Conservation (phyloP, 2,888 invertebrate species). For the Nemotelus pantherinus region DNA sequence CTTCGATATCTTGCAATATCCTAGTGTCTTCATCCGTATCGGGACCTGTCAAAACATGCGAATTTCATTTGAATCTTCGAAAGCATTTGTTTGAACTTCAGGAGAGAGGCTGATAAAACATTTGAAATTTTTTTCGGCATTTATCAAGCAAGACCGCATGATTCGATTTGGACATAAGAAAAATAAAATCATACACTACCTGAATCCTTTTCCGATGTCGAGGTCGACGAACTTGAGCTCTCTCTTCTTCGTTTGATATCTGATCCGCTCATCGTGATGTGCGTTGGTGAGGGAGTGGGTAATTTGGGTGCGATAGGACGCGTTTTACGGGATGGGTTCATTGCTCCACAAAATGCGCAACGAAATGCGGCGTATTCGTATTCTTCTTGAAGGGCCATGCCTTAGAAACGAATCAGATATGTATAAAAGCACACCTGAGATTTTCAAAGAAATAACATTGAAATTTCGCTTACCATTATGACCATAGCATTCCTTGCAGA, state of each 20-base stretch:
- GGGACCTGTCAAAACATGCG: slow-evolving; percentile 33
- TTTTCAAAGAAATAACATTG: background rate
- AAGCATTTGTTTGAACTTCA: too few species aligned
- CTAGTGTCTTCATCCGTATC: slow-evolving; percentile 44
- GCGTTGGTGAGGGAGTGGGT: slow-evolving; percentile 29
- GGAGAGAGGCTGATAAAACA: too few species aligned
- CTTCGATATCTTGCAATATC: slow-evolving; percentile 5
- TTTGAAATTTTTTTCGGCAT: too few species aligned
- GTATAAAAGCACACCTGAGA: background rate
- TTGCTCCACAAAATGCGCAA: slow-evolving; percentile 88
- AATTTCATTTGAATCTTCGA: too few species aligned
- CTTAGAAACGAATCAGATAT: slow-evolving; percentile 62
- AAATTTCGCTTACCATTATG: slow-evolving; percentile 81
- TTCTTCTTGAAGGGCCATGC: slow-evolving; percentile 77
- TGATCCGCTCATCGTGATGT: background rate
- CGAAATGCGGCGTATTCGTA: slow-evolving; percentile 82
- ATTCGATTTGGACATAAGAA: background rate
- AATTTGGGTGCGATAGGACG: slow-evolving; percentile 79
- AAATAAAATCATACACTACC: slow-evolving; percentile 34
- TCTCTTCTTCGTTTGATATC: slow-evolving; percentile 40
- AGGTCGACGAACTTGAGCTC: slow-evolving; percentile 54
- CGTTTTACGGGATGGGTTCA: slow-evolving; percentile 90
- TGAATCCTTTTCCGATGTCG: slow-evolving; percentile 49
- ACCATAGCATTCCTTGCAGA: slow-evolving; percentile 87
- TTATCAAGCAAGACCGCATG: too few species aligned